Percentiles rank a stretch among this genome's conserved stretches.
Conservation (phyloP, 2,888 invertebrate genomes). For the Drosophila diplacantha region DNA sequence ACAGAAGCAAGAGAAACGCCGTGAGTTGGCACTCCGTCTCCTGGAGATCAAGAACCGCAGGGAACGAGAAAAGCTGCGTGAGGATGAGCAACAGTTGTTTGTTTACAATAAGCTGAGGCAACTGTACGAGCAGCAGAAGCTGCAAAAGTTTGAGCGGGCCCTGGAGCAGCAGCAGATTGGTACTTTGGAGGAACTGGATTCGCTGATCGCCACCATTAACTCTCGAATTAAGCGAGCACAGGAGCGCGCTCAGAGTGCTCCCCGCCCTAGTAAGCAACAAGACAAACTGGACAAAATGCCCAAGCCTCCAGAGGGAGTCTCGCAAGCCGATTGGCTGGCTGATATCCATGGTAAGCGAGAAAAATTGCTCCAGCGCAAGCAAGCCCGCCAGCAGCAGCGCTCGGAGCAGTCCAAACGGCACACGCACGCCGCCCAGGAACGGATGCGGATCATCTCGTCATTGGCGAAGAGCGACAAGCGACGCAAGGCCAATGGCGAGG, state of each 20-base stretch:
- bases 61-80: constrained; percentile 90
- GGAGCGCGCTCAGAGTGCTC: constrained; percentile 44
- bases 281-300: constrained; percentile 64
- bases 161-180: constrained; percentile 86
- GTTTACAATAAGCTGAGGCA: constrained; percentile 87
- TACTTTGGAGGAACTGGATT: constrained; percentile 87
- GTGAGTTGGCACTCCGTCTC: constrained; percentile 89
- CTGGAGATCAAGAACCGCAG: constrained; percentile 94
- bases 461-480: constrained; percentile 86
- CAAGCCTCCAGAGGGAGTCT: constrained; percentile 73
- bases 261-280: constrained; percentile 59
- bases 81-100: constrained; percentile 91
- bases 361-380: constrained; percentile 84
- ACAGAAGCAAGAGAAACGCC: constrained; percentile 91
- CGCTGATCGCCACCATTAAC: constrained; percentile 75
- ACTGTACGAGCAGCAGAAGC: constrained; percentile 86
- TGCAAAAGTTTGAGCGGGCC: constrained; percentile 85
- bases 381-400: constrained; percentile 86
- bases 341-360: constrained; percentile 69
- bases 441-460: constrained; percentile 95
- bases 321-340: constrained; percentile 73
- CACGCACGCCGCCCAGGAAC: constrained; percentile 94
- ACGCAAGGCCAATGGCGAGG: constrained; percentile 54
- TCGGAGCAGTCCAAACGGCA: constrained; percentile 92
- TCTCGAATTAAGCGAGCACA: constrained; percentile 82